A percentile compares a stretch with the other conserved stretches of the same genome.
Evolutionary conservation across 2,888 invertebrate genomes (phyloP).

Genomic region (Gari tellinella): DNA sequence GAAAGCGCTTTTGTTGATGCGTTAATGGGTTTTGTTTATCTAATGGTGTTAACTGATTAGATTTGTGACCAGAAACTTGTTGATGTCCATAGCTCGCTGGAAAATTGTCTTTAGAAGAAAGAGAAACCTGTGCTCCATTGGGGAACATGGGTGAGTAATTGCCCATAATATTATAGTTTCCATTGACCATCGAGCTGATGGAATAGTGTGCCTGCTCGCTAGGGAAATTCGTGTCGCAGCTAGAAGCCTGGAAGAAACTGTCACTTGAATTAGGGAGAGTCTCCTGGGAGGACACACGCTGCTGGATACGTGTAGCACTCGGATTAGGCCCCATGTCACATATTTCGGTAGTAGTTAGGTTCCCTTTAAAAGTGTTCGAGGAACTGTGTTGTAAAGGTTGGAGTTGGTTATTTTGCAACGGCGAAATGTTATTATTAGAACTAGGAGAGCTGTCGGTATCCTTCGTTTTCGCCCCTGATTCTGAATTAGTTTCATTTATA

Average conservation of each 20-base stretch:
- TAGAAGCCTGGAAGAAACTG: constrained; percentile 53
- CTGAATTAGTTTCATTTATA: no score
- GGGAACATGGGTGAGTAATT: constrained; percentile 54
- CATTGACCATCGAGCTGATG: constrained; percentile 38
- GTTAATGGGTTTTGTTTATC: constrained; percentile 56
- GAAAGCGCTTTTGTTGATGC: constrained; percentile 47
- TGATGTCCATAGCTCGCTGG: constrained; percentile 51
- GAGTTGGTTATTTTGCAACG: constrained; percentile 5
- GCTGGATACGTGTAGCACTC: constrained; percentile 43
- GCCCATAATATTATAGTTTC: constrained; percentile 45
- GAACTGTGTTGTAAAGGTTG: constrained; percentile 14
- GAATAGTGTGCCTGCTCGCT: constrained; percentile 47
- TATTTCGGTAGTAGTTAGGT: constrained; percentile 13
- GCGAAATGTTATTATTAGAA: not conserved
- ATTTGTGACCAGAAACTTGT: constrained; percentile 56
- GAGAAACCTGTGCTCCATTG: constrained; percentile 42
- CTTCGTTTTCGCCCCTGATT: no score
- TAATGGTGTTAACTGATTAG: constrained; percentile 54
- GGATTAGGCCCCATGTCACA: constrained; percentile 48
- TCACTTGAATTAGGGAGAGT: constrained; percentile 46
- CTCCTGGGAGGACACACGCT: constrained; percentile 53
- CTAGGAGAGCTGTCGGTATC: no score
- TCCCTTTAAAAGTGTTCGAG: constrained; percentile 17
- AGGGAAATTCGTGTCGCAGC: constrained; percentile 53
- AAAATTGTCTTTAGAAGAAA: constrained; percentile 59